Evolutionary conservation across 2,888 invertebrate species (phyloP).

Genomic region (Hipparchia sbordonii): DNA sequence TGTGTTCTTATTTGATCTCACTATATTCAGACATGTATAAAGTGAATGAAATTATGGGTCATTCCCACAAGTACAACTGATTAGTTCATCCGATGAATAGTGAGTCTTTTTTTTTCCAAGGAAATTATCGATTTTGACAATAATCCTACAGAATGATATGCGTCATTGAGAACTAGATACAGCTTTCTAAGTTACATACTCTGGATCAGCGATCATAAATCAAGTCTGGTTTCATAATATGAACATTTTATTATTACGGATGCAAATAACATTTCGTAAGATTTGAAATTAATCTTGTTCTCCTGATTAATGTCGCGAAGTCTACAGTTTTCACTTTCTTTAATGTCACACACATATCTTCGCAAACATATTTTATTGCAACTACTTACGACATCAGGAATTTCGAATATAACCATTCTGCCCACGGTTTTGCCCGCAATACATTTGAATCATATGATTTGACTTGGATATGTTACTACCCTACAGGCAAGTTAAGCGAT

Average conservation of each 20-base stretch:
- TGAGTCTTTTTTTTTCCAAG: too few species aligned
- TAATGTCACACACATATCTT: constrained; percentile 16
- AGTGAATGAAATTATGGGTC: too few species aligned
- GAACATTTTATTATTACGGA: not conserved
- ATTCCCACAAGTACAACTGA: too few species aligned
- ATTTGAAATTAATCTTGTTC: constrained; percentile 8
- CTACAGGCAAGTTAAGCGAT: too few species aligned
- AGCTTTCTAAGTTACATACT: not conserved
- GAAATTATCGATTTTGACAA: too few species aligned
- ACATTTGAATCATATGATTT: too few species aligned
- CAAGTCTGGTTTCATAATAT: constrained; percentile 3
- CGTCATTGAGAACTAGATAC: not conserved
- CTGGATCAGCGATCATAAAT: not conserved
- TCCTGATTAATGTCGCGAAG: constrained; percentile 16
- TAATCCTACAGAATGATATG: too few species aligned
- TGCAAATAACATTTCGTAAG: constrained; percentile 13
- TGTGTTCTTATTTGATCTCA: too few species aligned
- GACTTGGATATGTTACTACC: too few species aligned
- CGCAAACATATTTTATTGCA: not conserved
- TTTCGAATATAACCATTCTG: not conserved
- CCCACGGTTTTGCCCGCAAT: not conserved
- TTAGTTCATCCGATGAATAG: too few species aligned
- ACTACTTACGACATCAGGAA: not conserved
- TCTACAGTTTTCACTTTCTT: constrained; percentile 12
- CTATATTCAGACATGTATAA: too few species aligned